Evolutionary conservation across 23 tunicate species (phyloP).

Genomic region (Ascidia mentula): DNA sequence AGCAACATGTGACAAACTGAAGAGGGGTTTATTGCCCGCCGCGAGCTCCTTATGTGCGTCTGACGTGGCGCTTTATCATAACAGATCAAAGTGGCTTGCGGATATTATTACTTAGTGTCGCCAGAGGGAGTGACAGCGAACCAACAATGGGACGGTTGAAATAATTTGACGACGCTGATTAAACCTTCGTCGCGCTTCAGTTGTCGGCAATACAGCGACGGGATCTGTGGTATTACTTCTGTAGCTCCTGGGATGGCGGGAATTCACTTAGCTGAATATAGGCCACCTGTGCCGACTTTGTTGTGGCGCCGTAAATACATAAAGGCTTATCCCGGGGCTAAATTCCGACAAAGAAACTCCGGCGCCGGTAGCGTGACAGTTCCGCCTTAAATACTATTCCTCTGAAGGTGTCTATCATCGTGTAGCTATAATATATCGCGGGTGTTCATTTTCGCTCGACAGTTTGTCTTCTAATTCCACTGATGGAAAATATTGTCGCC

Average conservation of each 20-base stretch:
- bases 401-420: too few relatives aligned
- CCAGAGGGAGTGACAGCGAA: conserved; percentile 5
- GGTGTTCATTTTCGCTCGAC: too few relatives aligned
- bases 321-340: too few relatives aligned
- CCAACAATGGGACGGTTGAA: neutral
- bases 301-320: neutral
- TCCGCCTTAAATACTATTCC: too few relatives aligned
- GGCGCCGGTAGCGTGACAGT: too few relatives aligned
- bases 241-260: neutral
- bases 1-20: neutral
- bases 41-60: neutral
- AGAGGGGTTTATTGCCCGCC: conserved; percentile 2
- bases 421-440: too few relatives aligned
- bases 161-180: conserved; percentile 6
- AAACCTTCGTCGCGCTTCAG: neutral
- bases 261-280: neutral
- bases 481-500: too few relatives aligned
- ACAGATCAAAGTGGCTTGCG: conserved; percentile 1
- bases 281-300: conserved; percentile 3
- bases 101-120: neutral
- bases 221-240: neutral
- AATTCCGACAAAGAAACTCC: too few relatives aligned
- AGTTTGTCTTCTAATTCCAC: too few relatives aligned
- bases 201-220: neutral
- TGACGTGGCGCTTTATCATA: neutral